Percentiles rank a stretch among this genome's conserved stretches.
Evolutionary conservation across 2,113 vertebrate species (phyloP).

Genomic region (Gadus macrocephalus): DNA sequence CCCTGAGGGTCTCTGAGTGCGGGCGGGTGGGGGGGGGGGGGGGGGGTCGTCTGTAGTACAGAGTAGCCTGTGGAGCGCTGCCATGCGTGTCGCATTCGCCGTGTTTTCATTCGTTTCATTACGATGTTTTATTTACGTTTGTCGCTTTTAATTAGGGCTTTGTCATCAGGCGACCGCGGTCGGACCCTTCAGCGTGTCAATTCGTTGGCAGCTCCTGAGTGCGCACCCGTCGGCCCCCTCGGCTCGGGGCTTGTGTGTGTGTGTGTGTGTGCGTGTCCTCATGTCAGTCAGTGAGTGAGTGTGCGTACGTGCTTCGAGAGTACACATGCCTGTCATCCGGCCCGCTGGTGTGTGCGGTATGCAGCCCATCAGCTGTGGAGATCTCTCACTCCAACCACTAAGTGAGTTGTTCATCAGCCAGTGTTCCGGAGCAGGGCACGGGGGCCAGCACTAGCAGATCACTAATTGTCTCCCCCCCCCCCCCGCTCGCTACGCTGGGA

Average conservation of each 20-base stretch:
- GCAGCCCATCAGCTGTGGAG: not conserved
- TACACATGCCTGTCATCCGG: not conserved
- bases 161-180: too few species aligned
- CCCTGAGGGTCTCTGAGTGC: too few species aligned
- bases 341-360: not conserved
- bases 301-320: not conserved
- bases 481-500: not conserved
- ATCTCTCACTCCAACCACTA: not conserved
- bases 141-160: too few species aligned
- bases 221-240: not conserved
- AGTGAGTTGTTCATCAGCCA: not conserved
- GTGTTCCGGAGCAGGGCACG: not conserved
- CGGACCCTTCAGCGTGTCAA: too few species aligned
- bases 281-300: not conserved
- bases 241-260: slow-evolving; percentile 1
- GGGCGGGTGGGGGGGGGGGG: too few species aligned
- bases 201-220: not conserved
- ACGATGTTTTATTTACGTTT: not conserved
- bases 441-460: not conserved
- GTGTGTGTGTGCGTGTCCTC: slow-evolving; percentile 5
- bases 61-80: too few species aligned
- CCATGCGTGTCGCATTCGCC: not conserved
- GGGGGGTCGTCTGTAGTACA: too few species aligned
- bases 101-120: not conserved
- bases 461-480: slow-evolving; percentile 2